A percentile compares a stretch with the other conserved stretches of the same genome.
phyloP scores from a whole-genome alignment of 2,888 invertebrate genomes.

The Mythimna vitellina region DNA sequence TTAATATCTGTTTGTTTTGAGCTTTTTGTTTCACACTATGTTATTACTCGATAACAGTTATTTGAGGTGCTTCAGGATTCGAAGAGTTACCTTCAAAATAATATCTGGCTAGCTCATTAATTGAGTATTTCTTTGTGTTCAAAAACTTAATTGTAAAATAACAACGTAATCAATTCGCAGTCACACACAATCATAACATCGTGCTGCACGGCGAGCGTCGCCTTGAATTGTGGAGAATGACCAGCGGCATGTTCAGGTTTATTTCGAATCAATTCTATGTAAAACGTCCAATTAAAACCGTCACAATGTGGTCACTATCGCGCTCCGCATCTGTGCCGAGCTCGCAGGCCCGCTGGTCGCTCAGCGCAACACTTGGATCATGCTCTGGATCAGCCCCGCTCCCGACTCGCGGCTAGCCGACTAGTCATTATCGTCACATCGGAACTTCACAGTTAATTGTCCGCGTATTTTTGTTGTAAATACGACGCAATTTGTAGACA shows the following conservation, averaged over 20 bases:
- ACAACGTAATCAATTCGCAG: conserved; percentile 43
- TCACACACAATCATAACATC: conserved; percentile 49
- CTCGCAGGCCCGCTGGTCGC: conserved; percentile 35
- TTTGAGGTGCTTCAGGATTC: background rate
- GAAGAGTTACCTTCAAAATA: conserved; percentile 19
- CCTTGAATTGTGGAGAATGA: conserved; percentile 58
- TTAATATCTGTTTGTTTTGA: background rate
- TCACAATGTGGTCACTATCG: conserved; percentile 69
- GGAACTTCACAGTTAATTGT: conserved; percentile 78
- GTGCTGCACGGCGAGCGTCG: conserved; percentile 53
- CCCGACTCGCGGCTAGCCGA: conserved; percentile 17
- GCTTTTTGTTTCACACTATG: background rate
- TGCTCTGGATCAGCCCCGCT: conserved; percentile 46
- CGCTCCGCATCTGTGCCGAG: conserved; percentile 55
- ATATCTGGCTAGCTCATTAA: conserved; percentile 10
- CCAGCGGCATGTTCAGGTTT: conserved; percentile 57
- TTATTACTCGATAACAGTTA: conserved; percentile 13
- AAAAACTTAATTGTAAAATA: conserved; percentile 39
- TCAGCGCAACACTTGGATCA: conserved; percentile 52
- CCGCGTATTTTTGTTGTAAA: conserved; percentile 81
- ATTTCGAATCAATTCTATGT: conserved; percentile 67
- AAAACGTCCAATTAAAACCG: conserved; percentile 80
- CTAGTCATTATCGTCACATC: conserved; percentile 65
- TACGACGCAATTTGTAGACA: conserved; percentile 83
- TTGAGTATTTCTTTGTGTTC: conserved; percentile 38